Base-by-base conservation (phyloP, 2,797 vertebrate species). In the Urocyon cinereoargenteus region DNA sequence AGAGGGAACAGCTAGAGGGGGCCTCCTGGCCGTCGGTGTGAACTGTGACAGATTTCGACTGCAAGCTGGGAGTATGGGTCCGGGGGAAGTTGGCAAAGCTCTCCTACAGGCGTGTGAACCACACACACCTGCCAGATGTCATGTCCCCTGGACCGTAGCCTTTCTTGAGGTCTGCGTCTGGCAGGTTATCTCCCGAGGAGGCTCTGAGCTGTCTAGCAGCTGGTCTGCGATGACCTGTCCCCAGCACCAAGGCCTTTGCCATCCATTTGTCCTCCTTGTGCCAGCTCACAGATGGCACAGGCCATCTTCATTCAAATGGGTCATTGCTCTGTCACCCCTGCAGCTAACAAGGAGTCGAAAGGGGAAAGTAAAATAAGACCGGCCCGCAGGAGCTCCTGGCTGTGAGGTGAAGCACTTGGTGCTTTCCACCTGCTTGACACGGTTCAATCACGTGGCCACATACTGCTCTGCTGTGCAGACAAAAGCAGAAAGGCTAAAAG, bases 351-450 rank as follows among this genome's bases (percentile, higher is more conserved):
- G 34, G 57, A n/a, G 7, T 18, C 6, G 31, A 31, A 61, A 82
- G 57, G 22, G 53, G 16, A 51, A 53, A 15, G 53, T 34, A 4
- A 36, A 12, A 1, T 6, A 10, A 15, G 55, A 49, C 66, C 21
- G 14, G 6, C 36, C n/a, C 26, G 6, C 36, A 28, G 55, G 61
- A 34, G 18, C 53, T 4, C 18, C 86, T 31, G 6, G 9, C 68
- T 11, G 19, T 36, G 4, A 10, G 13, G 5, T 13, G 18, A 16
- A 4, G 51, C 40, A 13, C 83, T n/a, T 2, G 1, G 62, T 1
- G 68, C 18, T 40, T 5, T 4, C 5, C 21, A 2, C 19, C 2
- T 1, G 28, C 2, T 7, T 24, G 2, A 2, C 13, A 0, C 3
- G 0, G 16, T 24, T n/a, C 1, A 0, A 11, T 21, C 31, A 26